phyloP scores from a whole-genome alignment of 2,797 vertebrate genomes.

The Neoniphon sammara region DNA sequence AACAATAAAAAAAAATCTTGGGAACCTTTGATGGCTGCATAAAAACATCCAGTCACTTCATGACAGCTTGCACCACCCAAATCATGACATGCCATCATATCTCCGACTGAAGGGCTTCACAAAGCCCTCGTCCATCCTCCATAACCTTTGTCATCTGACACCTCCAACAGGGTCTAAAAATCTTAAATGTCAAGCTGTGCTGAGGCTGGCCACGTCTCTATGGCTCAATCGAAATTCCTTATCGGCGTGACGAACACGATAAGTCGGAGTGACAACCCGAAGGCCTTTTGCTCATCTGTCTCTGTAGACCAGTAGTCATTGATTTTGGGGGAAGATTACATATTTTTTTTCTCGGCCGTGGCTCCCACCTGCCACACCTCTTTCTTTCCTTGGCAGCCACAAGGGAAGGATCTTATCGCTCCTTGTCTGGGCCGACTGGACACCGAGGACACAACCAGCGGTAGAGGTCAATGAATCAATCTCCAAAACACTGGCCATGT shows the following conservation, averaged over 20 bases:
- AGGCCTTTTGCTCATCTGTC: constrained; percentile 58
- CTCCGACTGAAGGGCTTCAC: constrained; percentile 17
- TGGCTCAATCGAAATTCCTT: constrained; percentile 40
- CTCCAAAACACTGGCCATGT: background rate
- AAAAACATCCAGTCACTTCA: background rate
- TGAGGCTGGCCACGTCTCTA: constrained; percentile 37
- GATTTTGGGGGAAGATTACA: constrained; percentile 68
- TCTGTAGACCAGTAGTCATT: constrained; percentile 45
- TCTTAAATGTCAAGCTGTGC: constrained; percentile 67
- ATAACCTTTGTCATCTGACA: constrained; percentile 18
- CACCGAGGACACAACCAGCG: constrained; percentile 18
- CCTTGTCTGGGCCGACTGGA: constrained; percentile 31
- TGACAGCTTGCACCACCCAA: background rate
- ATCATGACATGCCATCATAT: constrained; percentile 14
- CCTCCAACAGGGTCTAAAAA: constrained; percentile 25
- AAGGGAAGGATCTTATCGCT: constrained; percentile 60
- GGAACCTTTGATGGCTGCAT: background rate
- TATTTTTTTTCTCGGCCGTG: constrained; percentile 52
- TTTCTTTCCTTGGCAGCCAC: constrained; percentile 20
- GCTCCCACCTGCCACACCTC: constrained; percentile 38
- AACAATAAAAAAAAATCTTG: background rate
- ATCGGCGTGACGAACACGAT: constrained; percentile 53
- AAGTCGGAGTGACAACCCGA: constrained; percentile 58
- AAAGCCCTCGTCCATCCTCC: constrained; percentile 19
- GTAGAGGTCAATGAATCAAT: constrained; percentile 30